phyloP scores from a whole-genome alignment of 2,113 vertebrate species.

The Pampusana beccarii region DNA sequence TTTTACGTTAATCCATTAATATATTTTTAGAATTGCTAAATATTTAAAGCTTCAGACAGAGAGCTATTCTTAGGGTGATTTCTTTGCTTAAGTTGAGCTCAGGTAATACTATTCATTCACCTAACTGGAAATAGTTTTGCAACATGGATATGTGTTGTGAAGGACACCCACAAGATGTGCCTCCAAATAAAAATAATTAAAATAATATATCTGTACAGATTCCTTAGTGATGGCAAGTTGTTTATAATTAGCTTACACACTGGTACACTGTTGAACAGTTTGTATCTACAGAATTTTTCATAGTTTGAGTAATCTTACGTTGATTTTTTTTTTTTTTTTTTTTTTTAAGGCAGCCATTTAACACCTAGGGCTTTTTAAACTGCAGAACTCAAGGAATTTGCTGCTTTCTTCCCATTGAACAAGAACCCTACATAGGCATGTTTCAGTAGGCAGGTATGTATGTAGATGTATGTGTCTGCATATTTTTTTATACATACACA shows the following conservation, averaged over 20 bases:
- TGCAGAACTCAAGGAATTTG: background rate
- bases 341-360: background rate
- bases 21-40: slow-evolving; percentile 47
- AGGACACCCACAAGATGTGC: background rate
- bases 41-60: slow-evolving; percentile 47
- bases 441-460: background rate
- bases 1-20: slow-evolving; percentile 25
- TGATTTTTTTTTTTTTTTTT: slow-evolving; percentile 14
- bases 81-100: slow-evolving; percentile 43
- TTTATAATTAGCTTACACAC: background rate
- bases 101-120: slow-evolving; percentile 44
- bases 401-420: background rate
- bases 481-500: background rate
- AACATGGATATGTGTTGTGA: background rate
- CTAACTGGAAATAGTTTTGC: slow-evolving; percentile 37
- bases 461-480: background rate
- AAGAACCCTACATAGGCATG: background rate
- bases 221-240: background rate
- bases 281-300: background rate
- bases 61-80: slow-evolving; percentile 32
- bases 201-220: background rate
- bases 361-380: background rate
- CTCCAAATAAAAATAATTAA: background rate
- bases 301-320: background rate
- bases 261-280: background rate